Evolutionary conservation across 2,797 vertebrate species (phyloP).

Genomic region (Acipenser transmontanus): DNA sequence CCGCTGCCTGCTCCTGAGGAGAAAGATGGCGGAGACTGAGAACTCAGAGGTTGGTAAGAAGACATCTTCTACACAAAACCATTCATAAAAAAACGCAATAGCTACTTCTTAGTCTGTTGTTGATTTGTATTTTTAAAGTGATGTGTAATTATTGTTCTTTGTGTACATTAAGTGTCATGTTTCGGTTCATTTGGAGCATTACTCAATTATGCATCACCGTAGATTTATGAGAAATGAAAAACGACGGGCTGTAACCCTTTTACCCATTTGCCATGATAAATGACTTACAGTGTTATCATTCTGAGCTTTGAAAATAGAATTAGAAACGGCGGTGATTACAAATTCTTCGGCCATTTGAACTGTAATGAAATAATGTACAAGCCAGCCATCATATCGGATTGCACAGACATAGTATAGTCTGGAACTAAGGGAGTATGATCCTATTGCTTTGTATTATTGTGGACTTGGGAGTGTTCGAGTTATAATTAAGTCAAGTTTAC

Average conservation of each 20-base stretch:
- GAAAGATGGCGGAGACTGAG: slow-evolving; percentile 94
- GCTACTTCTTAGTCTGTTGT: not conserved
- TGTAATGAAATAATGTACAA: not conserved
- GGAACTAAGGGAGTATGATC: too few relatives aligned
- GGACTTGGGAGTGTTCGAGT: too few relatives aligned
- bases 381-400: not conserved
- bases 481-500: too few relatives aligned
- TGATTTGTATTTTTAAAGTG: not conserved
- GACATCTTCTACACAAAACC: slow-evolving; percentile 16
- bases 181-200: not conserved
- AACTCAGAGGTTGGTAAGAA: slow-evolving; percentile 78
- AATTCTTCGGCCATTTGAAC: not conserved
- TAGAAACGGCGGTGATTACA: not conserved
- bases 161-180: not conserved
- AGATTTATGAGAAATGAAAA: not conserved
- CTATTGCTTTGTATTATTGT: too few relatives aligned
- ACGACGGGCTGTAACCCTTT: not conserved
- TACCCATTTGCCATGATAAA: not conserved
- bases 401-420: not conserved
- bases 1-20: slow-evolving; percentile 93
- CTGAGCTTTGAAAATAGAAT: not conserved
- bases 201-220: not conserved
- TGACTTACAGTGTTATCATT: not conserved
- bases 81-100: not conserved
- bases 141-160: not conserved